Evolutionary conservation across 2,797 vertebrate genomes (phyloP).

Genomic region (Cuculus canorus): DNA sequence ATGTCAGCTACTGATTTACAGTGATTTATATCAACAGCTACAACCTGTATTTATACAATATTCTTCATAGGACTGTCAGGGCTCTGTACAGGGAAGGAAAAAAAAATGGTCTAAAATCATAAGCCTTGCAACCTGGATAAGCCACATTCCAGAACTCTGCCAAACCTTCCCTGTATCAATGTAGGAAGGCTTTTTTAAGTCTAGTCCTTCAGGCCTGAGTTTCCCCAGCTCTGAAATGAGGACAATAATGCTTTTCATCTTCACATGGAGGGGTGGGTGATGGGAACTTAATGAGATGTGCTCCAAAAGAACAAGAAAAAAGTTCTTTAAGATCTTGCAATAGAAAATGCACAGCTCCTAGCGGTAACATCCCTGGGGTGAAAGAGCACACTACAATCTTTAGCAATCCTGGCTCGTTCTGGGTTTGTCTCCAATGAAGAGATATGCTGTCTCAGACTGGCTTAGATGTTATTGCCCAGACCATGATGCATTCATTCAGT

Average conservation of each 20-base stretch:
- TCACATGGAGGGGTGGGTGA: neutral
- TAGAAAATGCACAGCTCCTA: neutral
- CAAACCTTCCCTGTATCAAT: neutral
- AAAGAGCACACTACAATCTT: slow-evolving; percentile 16
- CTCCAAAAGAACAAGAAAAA: neutral
- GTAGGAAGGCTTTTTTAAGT: slow-evolving; percentile 17
- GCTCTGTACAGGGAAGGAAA: neutral
- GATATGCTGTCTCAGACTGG: neutral
- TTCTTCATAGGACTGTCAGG: slow-evolving; percentile 29
- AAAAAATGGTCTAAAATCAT: slow-evolving; percentile 26
- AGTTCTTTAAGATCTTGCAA: neutral
- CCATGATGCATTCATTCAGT: neutral
- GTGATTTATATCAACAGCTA: slow-evolving; percentile 41
- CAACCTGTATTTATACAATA: slow-evolving; percentile 44
- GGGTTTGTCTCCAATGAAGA: neutral
- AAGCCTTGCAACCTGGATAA: neutral
- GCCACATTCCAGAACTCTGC: neutral
- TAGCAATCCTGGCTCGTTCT: slow-evolving; percentile 14
- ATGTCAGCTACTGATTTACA: slow-evolving; percentile 55
- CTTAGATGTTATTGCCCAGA: neutral
- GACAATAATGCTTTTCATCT: neutral
- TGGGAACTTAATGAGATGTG: slow-evolving; percentile 2
- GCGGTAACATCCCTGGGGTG: neutral
- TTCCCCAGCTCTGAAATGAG: slow-evolving; percentile 16
- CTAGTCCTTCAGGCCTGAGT: slow-evolving; percentile 5